Base-by-base conservation (phyloP, 2,113 vertebrate genomes). In the Tachycineta bicolor region DNA sequence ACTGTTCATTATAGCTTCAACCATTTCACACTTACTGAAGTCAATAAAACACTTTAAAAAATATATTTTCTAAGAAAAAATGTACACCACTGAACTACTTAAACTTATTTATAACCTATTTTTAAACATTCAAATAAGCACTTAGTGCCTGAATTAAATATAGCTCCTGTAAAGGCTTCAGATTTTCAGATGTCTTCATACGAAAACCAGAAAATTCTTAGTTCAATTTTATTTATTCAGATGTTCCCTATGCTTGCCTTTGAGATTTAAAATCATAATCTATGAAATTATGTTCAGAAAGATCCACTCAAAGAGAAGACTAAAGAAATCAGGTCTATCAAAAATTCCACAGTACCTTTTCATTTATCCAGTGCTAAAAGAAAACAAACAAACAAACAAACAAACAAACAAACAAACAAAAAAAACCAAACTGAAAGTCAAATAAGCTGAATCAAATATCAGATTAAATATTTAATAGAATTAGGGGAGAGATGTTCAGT, bases 1-100 rank as follows among this genome's bases (percentile, higher is more conserved):
- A 96, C 88, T 95, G 80, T 87, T 97, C 96, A 97, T 98, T 96
- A 97, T 90, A 92, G 89, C 83, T 96, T 94, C 50, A 90, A 96
- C 97, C 65, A 96, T 96, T 97, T 97, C 73, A 83, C 53, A 95
- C 92, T 89, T 93, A 91, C 52, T 75, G 89, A 93, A 96, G 77
- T 95, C 92, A 94, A 89, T 95, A 96, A 91, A 94, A 94, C 23
- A 75, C 83, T 73, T 58, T 89, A 68, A 26, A 88, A 65, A 92
- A 92, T 14, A 78, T 89, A 96, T 58, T 90, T 53, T 79, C 37
- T 58, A 76, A 94, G 94, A 89, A 97, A 97, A 96, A 97, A 93
- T 77, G 17, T 68, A 65, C 23, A 91, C 43, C 33, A 49, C 33
- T 96, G 62, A 94, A 95, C 94, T 89, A 85, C 49, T 84, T 60